A percentile compares a stretch with the other conserved stretches of the same genome.
phyloP scores from a whole-genome alignment of 2,888 invertebrate species.

The Abrostola triplasia region DNA sequence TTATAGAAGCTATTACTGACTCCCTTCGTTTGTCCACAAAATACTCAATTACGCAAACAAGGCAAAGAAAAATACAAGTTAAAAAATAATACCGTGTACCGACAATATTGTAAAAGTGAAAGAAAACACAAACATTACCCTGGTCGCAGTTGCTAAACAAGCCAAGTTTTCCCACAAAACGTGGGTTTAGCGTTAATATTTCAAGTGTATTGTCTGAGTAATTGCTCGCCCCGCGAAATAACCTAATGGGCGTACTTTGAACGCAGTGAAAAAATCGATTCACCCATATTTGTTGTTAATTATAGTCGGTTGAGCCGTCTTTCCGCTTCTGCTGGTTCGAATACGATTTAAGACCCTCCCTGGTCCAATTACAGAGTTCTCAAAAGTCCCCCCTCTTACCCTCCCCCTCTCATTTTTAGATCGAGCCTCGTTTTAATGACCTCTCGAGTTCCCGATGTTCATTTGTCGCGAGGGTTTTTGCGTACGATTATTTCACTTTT shows the following conservation, averaged over 20 bases:
- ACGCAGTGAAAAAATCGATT: slow-evolving; percentile 81
- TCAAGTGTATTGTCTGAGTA: slow-evolving; percentile 80
- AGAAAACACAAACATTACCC: slow-evolving; percentile 75
- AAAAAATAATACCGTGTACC: slow-evolving; percentile 61
- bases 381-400: slow-evolving; percentile 77
- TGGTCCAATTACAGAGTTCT: slow-evolving; percentile 87
- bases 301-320: slow-evolving; percentile 86
- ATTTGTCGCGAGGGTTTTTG: slow-evolving; percentile 86
- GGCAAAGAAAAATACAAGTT: slow-evolving; percentile 72
- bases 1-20: slow-evolving; percentile 75
- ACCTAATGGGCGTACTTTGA: slow-evolving; percentile 76
- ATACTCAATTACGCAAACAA: slow-evolving; percentile 83
- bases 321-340: slow-evolving; percentile 86
- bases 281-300: slow-evolving; percentile 88
- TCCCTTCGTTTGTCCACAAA: slow-evolving; percentile 76
- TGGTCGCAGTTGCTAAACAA: slow-evolving; percentile 81
- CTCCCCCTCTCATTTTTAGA: slow-evolving; percentile 84
- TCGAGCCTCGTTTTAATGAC: slow-evolving; percentile 87
- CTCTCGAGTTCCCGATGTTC: slow-evolving; percentile 87
- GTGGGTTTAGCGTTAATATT: slow-evolving; percentile 81
- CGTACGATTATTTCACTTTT: slow-evolving; percentile 84
- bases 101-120: slow-evolving; percentile 71
- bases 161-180: slow-evolving; percentile 83
- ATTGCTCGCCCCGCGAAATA: slow-evolving; percentile 80
- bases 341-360: slow-evolving; percentile 87